These are phyloP conservation scores for Ceriagrion tenellum DNA, from an alignment of 2,888 invertebrate genomes.

Conservation along the genomic window DNA sequence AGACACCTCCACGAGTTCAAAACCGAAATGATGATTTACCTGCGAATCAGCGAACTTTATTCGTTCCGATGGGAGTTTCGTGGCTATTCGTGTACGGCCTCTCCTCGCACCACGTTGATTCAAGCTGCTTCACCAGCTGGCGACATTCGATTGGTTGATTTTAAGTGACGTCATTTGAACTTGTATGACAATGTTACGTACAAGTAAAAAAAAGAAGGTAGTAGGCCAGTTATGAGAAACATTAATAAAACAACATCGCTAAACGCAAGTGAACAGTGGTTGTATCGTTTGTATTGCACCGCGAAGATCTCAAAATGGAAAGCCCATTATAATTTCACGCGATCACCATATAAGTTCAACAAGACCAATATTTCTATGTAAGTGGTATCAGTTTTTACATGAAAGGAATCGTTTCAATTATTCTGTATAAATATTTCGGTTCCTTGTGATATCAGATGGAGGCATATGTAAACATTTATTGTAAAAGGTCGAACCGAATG, in stretches of 20 bases:
- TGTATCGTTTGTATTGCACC: background rate
- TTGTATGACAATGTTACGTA: conserved; percentile 23
- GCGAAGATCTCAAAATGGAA: background rate
- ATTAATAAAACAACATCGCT: conserved; percentile 3
- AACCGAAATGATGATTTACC: background rate
- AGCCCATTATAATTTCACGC: background rate
- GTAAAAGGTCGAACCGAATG: background rate
- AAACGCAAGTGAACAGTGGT: background rate
- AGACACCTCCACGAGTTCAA: background rate
- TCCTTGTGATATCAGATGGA: background rate
- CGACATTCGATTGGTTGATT: conserved; percentile 65
- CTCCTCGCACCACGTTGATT: conserved; percentile 60
- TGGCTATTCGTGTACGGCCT: conserved; percentile 51
- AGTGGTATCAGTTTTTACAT: background rate
- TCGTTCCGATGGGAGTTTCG: background rate
- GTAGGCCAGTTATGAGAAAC: background rate
- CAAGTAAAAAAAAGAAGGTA: background rate
- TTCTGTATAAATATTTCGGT: background rate
- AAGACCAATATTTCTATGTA: background rate
- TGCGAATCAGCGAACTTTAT: conserved; percentile 38
- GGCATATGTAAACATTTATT: background rate
- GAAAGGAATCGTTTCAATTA: background rate
- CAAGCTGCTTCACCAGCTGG: conserved; percentile 68
- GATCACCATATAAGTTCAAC: background rate
- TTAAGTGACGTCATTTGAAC: conserved; percentile 34